Evolutionary conservation across 1,140 invertebrate species (phyloP).

Genomic region (Drosophila triauraria): DNA sequence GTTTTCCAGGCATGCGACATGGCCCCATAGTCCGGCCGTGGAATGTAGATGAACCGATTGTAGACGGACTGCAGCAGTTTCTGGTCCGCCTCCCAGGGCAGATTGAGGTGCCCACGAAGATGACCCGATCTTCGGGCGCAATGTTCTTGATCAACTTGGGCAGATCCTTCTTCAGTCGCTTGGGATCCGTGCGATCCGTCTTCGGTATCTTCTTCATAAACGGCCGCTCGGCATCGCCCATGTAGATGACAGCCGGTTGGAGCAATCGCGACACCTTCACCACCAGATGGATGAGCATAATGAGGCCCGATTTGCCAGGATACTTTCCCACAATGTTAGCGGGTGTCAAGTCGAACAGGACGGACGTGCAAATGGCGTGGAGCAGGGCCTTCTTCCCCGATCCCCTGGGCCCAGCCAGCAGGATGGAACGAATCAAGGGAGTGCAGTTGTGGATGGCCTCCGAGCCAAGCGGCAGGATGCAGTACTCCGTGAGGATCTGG

Average conservation of each 20-base stretch:
- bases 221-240: slow-evolving; percentile 96
- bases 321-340: slow-evolving; percentile 96
- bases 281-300: slow-evolving; percentile 93
- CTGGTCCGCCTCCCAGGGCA: slow-evolving; percentile 94
- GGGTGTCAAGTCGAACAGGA: slow-evolving; percentile 95
- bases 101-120: slow-evolving; percentile 92
- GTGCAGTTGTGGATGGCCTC: slow-evolving; percentile 90
- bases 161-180: slow-evolving; percentile 97
- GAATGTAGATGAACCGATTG: slow-evolving; percentile 94
- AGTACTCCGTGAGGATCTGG: slow-evolving; percentile 94
- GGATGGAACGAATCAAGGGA: slow-evolving; percentile 93
- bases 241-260: slow-evolving; percentile 96
- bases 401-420: slow-evolving; percentile 87
- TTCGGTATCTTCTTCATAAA: slow-evolving; percentile 97
- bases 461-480: slow-evolving; percentile 95
- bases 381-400: slow-evolving; percentile 96
- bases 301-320: slow-evolving; percentile 96
- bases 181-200: slow-evolving; percentile 96
- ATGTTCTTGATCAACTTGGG: slow-evolving; percentile 94
- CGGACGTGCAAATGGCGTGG: slow-evolving; percentile 94
- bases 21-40: slow-evolving; percentile 94
- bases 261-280: slow-evolving; percentile 90
- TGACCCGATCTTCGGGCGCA: slow-evolving; percentile 91
- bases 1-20: slow-evolving; percentile 92
- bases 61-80: slow-evolving; percentile 94